Conservation (phyloP, 2,888 invertebrate genomes). For the Clostera curtula region DNA sequence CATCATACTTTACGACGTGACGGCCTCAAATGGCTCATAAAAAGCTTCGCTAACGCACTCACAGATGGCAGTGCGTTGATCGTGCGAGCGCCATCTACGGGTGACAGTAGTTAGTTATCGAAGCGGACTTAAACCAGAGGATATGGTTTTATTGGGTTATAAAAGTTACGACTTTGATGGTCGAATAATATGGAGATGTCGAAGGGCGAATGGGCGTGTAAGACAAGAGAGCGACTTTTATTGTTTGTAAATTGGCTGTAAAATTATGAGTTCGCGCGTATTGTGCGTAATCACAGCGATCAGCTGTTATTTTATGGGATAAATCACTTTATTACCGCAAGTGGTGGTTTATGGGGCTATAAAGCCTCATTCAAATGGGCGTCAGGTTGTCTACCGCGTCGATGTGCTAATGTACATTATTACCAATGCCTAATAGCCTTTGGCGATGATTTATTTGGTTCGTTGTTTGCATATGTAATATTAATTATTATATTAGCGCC, state of each 20-base stretch:
- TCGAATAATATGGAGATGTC: conserved; percentile 68
- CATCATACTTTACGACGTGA: conserved; percentile 64
- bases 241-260: conserved; percentile 77
- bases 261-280: conserved; percentile 72
- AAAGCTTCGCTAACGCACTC: conserved; percentile 50
- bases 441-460: conserved; percentile 20
- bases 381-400: conserved; percentile 37
- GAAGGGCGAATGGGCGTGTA: conserved; percentile 67
- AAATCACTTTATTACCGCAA: conserved; percentile 64
- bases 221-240: conserved; percentile 72
- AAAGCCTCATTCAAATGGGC: conserved; percentile 47
- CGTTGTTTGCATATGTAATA: conserved; percentile 13
- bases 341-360: conserved; percentile 54
- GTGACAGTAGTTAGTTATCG: conserved; percentile 31
- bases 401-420: conserved; percentile 34
- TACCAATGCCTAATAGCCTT: conserved; percentile 24
- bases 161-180: conserved; percentile 68
- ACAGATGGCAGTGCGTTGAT: conserved; percentile 59
- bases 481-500: conserved; percentile 6
- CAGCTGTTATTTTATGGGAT: conserved; percentile 69
- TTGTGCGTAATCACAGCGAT: conserved; percentile 67
- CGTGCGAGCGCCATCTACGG: conserved; percentile 57
- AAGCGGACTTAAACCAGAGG: conserved; percentile 33
- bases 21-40: conserved; percentile 61
- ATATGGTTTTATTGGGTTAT: conserved; percentile 70